These are phyloP conservation scores for Crenuchus spilurus DNA, from an alignment of 2,797 vertebrate genomes.

Conservation along the genomic window DNA sequence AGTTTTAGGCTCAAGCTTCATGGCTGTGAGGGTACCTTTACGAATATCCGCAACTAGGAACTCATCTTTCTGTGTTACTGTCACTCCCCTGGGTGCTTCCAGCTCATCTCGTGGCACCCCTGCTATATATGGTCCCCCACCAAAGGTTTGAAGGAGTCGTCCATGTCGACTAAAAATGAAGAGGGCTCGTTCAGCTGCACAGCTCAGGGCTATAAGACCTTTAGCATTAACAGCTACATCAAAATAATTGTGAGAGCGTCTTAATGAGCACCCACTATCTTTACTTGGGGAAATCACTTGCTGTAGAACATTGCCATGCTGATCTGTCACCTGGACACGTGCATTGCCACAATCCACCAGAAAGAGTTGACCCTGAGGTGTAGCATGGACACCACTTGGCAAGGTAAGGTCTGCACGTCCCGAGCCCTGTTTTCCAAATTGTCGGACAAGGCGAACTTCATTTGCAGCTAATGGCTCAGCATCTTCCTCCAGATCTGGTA, in stretches of 20 bases:
- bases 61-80: constrained; percentile 73
- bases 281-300: constrained; percentile 71
- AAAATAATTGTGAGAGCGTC: constrained; percentile 78
- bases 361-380: constrained; percentile 77
- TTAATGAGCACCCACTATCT: constrained; percentile 58
- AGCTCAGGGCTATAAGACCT: constrained; percentile 80
- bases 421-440: constrained; percentile 83
- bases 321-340: constrained; percentile 80
- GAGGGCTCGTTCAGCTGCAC: constrained; percentile 75
- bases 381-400: constrained; percentile 79
- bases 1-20: constrained; percentile 75
- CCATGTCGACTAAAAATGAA: constrained; percentile 81
- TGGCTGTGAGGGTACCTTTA: constrained; percentile 74
- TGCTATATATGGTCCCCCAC: constrained; percentile 63
- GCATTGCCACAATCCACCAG: constrained; percentile 84
- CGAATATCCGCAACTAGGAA: constrained; percentile 82
- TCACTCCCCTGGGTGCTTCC: constrained; percentile 80
- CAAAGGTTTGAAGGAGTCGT: constrained; percentile 78
- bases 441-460: constrained; percentile 65
- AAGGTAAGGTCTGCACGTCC: constrained; percentile 80
- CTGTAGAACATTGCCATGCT: constrained; percentile 75
- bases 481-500: constrained; percentile 69
- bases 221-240: constrained; percentile 81
- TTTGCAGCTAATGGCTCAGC: constrained; percentile 47
- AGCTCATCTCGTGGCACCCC: constrained; percentile 72